phyloP scores from a whole-genome alignment of 2,797 vertebrate species.

The Sebastes trivittatus region DNA sequence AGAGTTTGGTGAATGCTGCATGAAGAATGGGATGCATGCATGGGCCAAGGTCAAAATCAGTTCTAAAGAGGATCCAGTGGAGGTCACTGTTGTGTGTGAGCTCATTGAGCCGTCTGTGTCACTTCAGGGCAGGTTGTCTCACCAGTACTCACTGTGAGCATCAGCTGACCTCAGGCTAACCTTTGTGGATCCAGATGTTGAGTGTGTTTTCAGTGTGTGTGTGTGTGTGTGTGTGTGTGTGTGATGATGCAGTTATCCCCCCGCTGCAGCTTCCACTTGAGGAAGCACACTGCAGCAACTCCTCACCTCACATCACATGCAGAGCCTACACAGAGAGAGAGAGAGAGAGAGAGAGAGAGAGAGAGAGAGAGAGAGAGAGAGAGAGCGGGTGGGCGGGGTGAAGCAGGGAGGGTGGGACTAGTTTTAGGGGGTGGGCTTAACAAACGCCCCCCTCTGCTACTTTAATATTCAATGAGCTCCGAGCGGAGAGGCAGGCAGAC shows the following conservation, averaged over 20 bases:
- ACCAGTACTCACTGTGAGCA: not conserved
- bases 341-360: too few relatives aligned
- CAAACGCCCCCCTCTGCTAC: slow-evolving; percentile 42
- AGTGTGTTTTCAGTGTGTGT: not conserved
- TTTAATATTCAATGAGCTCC: slow-evolving; percentile 73
- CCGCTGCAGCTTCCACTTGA: slow-evolving; percentile 33
- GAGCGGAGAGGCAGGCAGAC: slow-evolving; percentile 25
- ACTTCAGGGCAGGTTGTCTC: slow-evolving; percentile 29
- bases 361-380: too few relatives aligned
- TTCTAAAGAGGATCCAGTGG: slow-evolving; percentile 62
- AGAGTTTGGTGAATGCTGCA: not conserved
- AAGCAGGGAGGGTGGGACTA: slow-evolving; percentile 15
- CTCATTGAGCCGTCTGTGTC: slow-evolving; percentile 13
- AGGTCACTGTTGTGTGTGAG: slow-evolving; percentile 67
- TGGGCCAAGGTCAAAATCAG: slow-evolving; percentile 58
- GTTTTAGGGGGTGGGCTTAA: not conserved
- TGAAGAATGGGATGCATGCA: not conserved
- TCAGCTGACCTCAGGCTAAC: slow-evolving; percentile 57
- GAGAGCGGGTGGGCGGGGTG: slow-evolving; percentile 36
- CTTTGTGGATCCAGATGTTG: slow-evolving; percentile 26
- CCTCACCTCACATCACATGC: slow-evolving; percentile 38
- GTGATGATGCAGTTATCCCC: not conserved
- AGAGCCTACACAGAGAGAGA: not conserved
- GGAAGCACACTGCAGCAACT: slow-evolving; percentile 66
- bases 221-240: not conserved